Evolutionary conservation across 1,140 invertebrate genomes (phyloP), one percentile per base, ranked within the genome.

Genomic region (Uloborus diversus): DNA sequence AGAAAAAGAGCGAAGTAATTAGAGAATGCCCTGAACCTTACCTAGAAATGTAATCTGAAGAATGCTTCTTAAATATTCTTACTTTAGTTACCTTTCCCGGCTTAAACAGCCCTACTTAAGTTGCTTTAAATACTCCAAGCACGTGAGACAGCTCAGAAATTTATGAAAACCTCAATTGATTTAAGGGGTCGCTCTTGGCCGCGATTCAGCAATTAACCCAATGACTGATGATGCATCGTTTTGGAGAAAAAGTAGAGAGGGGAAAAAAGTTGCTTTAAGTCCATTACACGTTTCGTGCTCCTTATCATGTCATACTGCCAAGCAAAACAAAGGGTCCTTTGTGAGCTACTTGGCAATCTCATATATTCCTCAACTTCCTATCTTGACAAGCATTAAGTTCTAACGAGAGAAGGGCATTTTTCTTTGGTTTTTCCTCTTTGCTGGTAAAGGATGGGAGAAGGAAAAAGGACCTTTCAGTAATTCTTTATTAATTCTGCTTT

Each of bases 141-240:
- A 42, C 37, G 37, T 2, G 17, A 2, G 17, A 17, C 37, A 42
- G 9, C 17, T 17, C 17, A 42, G 17, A 42, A 42, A 42, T 42
- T 42, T 42, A 42, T 42, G 37, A 17, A 9, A 42, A 42, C 9
- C 9, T 9, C 17, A 61, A 27, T 28, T 61, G 57, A 61, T 61
- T 61, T 61, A 61, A 28, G 14, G 57, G 13, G 30, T 61, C 57
- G 7, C 27, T 61, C 57, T 61, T 61, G 57, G 57, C 57, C 30
- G 23, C 13, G 20, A 11, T 28, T 14, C 27, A 32, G 57, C 57
- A 61, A 61, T 61, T 61, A 61, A 61, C 4, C 25, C 57, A 61
- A 61, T 61, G 57, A 61, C 7, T 61, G 57, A 61, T 61, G 23
- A 11, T 23, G 4, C 13, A 13, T 11, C 14, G 20, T 17, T n/a